These are phyloP conservation scores for Pollenia griseotomentosa DNA, from an alignment of 2,888 invertebrate genomes.

Conservation along the genomic window DNA sequence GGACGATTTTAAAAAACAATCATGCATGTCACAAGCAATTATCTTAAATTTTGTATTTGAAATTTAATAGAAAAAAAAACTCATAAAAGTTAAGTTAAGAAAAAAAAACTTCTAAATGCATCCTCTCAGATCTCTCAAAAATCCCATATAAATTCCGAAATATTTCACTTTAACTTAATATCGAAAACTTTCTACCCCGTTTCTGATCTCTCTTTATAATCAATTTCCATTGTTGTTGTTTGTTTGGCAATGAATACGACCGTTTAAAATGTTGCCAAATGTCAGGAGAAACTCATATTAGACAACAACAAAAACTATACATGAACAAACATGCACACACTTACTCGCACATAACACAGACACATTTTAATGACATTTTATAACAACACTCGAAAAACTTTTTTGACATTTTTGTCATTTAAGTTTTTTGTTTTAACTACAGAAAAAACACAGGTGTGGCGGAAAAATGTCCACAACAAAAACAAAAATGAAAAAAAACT, in stretches of 20 bases:
- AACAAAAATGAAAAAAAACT: background rate
- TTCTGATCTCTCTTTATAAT: background rate
- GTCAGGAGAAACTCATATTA: constrained; percentile 7
- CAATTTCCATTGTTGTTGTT: background rate
- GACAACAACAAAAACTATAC: background rate
- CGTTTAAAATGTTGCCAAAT: constrained; percentile 1
- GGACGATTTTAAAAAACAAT: too few relatives aligned
- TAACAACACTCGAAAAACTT: constrained; percentile 66
- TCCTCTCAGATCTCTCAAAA: too few relatives aligned
- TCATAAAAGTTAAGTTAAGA: too few relatives aligned
- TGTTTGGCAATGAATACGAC: background rate
- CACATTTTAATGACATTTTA: constrained; percentile 64
- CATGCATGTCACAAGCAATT: too few relatives aligned
- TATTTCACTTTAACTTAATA: too few relatives aligned
- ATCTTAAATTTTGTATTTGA: too few relatives aligned
- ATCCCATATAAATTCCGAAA: too few relatives aligned
- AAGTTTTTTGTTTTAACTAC: constrained; percentile 7
- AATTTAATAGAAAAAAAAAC: too few relatives aligned
- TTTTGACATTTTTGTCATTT: constrained; percentile 68
- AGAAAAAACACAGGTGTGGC: constrained; percentile 64
- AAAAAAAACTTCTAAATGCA: too few relatives aligned
- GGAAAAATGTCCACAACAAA: constrained; percentile 47
- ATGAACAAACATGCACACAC: constrained; percentile 5
- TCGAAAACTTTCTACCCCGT: too few relatives aligned
- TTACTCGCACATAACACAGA: constrained; percentile 10